Evolutionary conservation across 1,140 invertebrate species (phyloP).

Genomic region (Calephelis nemesis): DNA sequence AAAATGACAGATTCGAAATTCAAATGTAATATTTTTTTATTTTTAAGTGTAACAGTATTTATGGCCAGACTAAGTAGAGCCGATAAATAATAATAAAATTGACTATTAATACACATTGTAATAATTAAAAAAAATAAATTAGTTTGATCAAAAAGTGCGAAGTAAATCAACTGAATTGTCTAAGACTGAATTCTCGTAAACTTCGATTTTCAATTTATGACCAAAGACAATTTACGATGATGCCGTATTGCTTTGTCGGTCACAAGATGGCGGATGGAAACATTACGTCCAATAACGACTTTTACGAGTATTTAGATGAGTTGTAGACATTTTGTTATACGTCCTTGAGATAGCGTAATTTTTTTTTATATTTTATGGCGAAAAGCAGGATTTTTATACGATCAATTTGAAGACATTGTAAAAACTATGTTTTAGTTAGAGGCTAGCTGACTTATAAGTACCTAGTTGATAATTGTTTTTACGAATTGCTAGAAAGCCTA

Average conservation of each 20-base stretch:
- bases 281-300: not conserved
- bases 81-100: not conserved
- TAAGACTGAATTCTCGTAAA: slow-evolving; percentile 5
- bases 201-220: slow-evolving; percentile 18
- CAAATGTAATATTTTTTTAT: too few relatives aligned
- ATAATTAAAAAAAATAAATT: not conserved
- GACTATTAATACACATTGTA: too few relatives aligned
- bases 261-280: slow-evolving; percentile 2
- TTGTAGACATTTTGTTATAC: not conserved
- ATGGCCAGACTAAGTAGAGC: too few relatives aligned
- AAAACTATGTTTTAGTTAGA: too few relatives aligned
- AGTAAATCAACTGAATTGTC: slow-evolving; percentile 6
- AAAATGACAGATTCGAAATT: too few relatives aligned
- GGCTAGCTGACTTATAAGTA: too few relatives aligned
- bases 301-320: slow-evolving; percentile 6
- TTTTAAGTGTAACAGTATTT: too few relatives aligned
- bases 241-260: slow-evolving; percentile 6
- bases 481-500: too few relatives aligned
- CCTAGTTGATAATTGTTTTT: too few relatives aligned
- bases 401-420: too few relatives aligned
- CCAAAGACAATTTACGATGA: slow-evolving; percentile 15
- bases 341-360: not conserved
- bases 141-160: not conserved
- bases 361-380: too few relatives aligned
- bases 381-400: too few relatives aligned